Evolutionary conservation across 2,113 vertebrate species (phyloP).

Genomic region (Sorex fumeus): DNA sequence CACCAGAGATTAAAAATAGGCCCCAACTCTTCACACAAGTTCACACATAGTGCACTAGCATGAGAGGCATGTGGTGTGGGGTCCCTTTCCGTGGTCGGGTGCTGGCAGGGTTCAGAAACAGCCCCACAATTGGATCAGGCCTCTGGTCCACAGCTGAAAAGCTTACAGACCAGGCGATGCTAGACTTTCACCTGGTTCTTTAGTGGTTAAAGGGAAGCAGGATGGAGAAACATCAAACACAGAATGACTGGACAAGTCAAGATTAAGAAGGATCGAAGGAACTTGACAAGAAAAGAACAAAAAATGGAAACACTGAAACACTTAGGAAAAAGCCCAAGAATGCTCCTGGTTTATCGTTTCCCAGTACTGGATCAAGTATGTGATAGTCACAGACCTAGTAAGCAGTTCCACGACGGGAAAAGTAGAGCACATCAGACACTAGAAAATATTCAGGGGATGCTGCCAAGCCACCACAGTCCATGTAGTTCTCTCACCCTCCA

Average conservation of each 20-base stretch:
- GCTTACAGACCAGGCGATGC: background rate
- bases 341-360: background rate
- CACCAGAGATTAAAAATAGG: too few relatives aligned
- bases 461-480: constrained; percentile 87
- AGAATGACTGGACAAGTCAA: background rate
- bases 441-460: constrained; percentile 32
- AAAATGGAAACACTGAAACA: background rate
- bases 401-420: constrained; percentile 26
- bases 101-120: background rate
- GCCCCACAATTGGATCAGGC: background rate
- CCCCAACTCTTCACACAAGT: too few relatives aligned
- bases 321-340: background rate
- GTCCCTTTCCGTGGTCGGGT: background rate
- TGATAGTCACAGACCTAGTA: background rate
- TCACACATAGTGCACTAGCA: too few relatives aligned
- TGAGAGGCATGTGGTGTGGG: too few relatives aligned
- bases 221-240: background rate
- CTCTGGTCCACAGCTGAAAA: background rate
- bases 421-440: background rate
- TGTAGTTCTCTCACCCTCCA: constrained; percentile 57
- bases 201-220: background rate
- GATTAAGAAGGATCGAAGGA: background rate
- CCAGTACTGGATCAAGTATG: background rate
- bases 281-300: too few relatives aligned
- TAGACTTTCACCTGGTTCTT: background rate